A percentile compares a stretch with the other conserved stretches of the same genome.
phyloP scores from a whole-genome alignment of 2,113 vertebrate species.

The Pangasianodon hypophthalmus region DNA sequence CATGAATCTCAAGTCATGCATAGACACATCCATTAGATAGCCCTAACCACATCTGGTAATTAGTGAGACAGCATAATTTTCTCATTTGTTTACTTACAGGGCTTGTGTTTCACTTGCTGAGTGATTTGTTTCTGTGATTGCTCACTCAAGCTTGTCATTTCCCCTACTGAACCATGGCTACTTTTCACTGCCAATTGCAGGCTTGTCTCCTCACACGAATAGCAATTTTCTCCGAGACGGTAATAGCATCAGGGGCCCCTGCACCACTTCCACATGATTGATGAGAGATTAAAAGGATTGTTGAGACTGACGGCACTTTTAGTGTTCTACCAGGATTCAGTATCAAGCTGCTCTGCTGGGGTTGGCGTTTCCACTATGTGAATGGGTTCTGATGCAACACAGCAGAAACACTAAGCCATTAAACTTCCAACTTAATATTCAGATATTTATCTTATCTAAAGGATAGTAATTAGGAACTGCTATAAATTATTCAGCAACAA shows the following conservation, averaged over 20 bases:
- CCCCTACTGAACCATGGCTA: conserved; percentile 60
- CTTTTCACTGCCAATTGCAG: conserved; percentile 64
- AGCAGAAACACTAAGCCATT: conserved; percentile 57
- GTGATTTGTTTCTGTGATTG: conserved; percentile 61
- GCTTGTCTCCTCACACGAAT: conserved; percentile 64
- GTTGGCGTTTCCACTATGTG: conserved; percentile 66
- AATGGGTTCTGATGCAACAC: conserved; percentile 66
- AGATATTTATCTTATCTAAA: conserved; percentile 6
- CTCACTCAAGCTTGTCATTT: conserved; percentile 56
- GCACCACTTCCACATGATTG: conserved; percentile 72
- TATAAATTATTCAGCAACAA: conserved; percentile 8
- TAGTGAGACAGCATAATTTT: conserved; percentile 49
- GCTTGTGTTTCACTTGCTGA: conserved; percentile 56
- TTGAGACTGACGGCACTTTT: conserved; percentile 76
- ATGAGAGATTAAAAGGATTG: conserved; percentile 83
- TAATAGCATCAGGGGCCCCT: conserved; percentile 72
- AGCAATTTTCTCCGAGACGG: conserved; percentile 64
- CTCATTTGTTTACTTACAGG: conserved; percentile 63
- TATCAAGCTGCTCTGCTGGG: conserved; percentile 64
- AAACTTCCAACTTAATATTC: conserved; percentile 32
- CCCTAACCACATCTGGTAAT: conserved; percentile 36
- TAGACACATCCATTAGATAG: conserved; percentile 37
- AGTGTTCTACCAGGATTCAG: conserved; percentile 71
- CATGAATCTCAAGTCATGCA: conserved; percentile 23
- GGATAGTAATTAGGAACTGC: background rate